Evolutionary conservation across 2,797 vertebrate genomes (phyloP), one percentile per base, ranked within the genome.

Genomic region (Pipistrellus nathusii): DNA sequence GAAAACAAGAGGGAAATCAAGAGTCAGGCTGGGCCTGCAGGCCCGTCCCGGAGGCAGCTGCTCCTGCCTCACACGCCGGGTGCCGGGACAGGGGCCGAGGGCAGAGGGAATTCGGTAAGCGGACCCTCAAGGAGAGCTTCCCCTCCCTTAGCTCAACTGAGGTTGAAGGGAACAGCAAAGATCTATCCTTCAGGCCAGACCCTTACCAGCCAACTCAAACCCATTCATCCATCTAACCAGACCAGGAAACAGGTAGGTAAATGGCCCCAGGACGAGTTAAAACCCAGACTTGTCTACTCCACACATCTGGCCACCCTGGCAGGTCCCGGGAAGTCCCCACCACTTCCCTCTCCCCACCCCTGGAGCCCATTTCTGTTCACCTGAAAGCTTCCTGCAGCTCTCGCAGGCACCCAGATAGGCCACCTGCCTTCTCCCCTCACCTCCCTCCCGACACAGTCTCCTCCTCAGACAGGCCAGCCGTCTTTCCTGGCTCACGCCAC

Each of bases 1-100:
- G 97, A 73, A 93, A 97, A 96, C 86, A 98, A 97, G 95, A 93
- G 93, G 89, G 93, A 98, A 95, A 94, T 85, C 48, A 38, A 93
- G 93, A 96, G 82, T 46, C 77, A 87, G 14, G 17, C 96, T 96
- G 95, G 72, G 46, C 94, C 57, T 91, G 89, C 75, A 44, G 53
- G 53, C 51, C 92, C 68, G 86, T 95, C 25, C 93, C 30, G 23
- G 62, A 73, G 93, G 38, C 21, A 77, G 44, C 17, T 4, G 53
- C 30, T 17, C 5, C 5, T 90, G 71, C 48, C 46, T 71, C 35
- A 1, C 0, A n/a, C 30, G 7, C 14, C 13, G 30, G 38, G 27
- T n/a, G 0, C 51, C 44, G 59, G 72, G 66, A 80, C 66, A 23
- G 72, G 69, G 17, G 62, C 69, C 1, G 3, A 59, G 12, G 35